Conservation (phyloP, 2,113 vertebrate genomes). For the Amazona vittata region DNA sequence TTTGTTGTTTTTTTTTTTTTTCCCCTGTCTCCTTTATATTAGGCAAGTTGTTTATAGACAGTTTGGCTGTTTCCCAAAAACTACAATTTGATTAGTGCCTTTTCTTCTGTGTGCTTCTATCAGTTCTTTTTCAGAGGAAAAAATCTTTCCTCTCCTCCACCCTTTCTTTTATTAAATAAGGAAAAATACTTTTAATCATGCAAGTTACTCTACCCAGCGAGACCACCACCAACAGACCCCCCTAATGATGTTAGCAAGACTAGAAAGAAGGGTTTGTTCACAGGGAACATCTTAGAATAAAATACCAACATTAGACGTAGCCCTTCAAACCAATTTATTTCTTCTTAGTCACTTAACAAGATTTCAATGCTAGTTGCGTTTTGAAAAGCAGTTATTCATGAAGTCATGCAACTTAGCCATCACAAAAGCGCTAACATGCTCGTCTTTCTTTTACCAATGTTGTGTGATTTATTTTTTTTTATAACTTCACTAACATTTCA, state of each 20-base stretch:
- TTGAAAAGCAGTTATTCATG: not conserved
- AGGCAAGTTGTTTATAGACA: not conserved
- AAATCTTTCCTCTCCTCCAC: not conserved
- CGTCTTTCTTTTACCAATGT: slow-evolving; percentile 26
- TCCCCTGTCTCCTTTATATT: not conserved
- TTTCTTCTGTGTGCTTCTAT: not conserved
- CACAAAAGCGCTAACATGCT: not conserved
- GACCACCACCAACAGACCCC: not conserved
- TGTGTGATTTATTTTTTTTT: not conserved
- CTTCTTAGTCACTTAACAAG: not conserved
- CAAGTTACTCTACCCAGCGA: not conserved
- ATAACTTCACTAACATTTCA: not conserved
- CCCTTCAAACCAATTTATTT: slow-evolving; percentile 5
- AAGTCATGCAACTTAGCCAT: not conserved
- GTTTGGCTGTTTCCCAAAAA: not conserved
- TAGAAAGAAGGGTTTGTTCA: not conserved
- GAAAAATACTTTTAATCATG: not conserved
- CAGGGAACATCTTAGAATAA: not conserved
- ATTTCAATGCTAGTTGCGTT: not conserved
- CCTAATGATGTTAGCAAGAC: not conserved
- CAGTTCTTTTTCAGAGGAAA: not conserved
- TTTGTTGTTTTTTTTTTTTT: accelerated
- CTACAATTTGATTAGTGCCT: not conserved
- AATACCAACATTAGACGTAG: not conserved
- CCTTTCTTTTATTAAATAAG: not conserved